A percentile compares a stretch with the other conserved stretches of the same genome.
Conservation (phyloP, 2,888 invertebrate genomes). For the Drosophila crucigera region DNA sequence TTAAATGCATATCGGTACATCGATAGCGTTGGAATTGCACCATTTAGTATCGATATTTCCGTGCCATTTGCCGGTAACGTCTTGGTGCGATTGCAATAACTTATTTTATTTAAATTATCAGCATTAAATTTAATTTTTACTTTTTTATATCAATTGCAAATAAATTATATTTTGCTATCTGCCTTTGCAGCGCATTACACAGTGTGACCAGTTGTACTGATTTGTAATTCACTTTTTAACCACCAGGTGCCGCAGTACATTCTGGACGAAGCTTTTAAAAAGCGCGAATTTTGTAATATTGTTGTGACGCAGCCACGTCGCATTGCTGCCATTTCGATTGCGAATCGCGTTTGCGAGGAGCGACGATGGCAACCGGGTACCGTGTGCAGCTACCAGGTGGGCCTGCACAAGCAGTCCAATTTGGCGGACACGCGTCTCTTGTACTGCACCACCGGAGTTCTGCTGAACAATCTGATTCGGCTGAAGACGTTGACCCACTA, state of each 20-base stretch:
- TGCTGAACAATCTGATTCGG: slow-evolving; percentile 91
- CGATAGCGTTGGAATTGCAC: not conserved
- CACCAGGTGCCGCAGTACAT: slow-evolving; percentile 94
- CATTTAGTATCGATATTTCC: not conserved
- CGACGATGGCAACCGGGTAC: slow-evolving; percentile 93
- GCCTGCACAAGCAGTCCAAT: slow-evolving; percentile 40
- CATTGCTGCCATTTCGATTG: slow-evolving; percentile 96
- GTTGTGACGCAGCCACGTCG: slow-evolving; percentile 96
- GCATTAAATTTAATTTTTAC: not conserved
- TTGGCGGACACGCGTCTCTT: slow-evolving; percentile 89
- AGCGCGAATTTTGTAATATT: slow-evolving; percentile 91
- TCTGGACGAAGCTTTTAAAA: slow-evolving; percentile 90
- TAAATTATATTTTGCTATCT: not conserved
- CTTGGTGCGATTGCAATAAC: not conserved
- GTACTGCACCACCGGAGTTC: slow-evolving; percentile 95
- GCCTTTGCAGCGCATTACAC: not conserved
- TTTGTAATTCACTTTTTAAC: slow-evolving; percentile 15
- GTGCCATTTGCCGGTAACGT: not conserved
- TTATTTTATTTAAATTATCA: not conserved
- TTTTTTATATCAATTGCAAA: not conserved
- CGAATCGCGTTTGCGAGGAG: slow-evolving; percentile 93
- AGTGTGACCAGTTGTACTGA: not conserved
- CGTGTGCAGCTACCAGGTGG: slow-evolving; percentile 95
- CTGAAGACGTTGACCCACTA: slow-evolving; percentile 90
- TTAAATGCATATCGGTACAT: not conserved